Percentiles rank a stretch among this genome's conserved stretches.
Evolutionary conservation across 2,113 vertebrate species (phyloP).

Genomic region (Crotalus helleri): DNA sequence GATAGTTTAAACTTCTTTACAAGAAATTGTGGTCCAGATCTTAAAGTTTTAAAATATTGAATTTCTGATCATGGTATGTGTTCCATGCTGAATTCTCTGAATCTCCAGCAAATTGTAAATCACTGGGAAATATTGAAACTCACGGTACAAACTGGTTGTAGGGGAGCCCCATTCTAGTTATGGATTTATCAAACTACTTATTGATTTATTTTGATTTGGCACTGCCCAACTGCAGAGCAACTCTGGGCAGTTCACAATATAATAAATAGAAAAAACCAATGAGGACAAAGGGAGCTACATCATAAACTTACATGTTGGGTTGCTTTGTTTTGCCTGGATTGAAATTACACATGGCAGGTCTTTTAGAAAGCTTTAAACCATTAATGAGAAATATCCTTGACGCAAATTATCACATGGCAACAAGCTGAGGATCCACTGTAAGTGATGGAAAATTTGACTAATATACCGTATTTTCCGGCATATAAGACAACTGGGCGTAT

Average conservation of each 20-base stretch:
- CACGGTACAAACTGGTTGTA: not conserved
- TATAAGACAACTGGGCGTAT: too few species aligned
- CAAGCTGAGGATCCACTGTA: not conserved
- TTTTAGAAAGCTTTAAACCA: not conserved
- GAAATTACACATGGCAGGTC: not conserved
- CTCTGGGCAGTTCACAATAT: not conserved
- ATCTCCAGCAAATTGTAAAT: not conserved
- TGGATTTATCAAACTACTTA: not conserved
- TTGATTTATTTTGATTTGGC: not conserved
- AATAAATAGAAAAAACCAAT: not conserved
- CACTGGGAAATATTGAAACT: not conserved
- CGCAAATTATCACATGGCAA: not conserved
- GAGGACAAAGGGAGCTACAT: not conserved
- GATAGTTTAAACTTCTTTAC: not conserved
- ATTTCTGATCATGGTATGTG: not conserved
- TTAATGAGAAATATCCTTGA: not conserved
- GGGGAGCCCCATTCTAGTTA: not conserved
- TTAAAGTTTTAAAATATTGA: not conserved
- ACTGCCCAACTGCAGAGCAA: not conserved
- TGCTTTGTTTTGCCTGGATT: not conserved
- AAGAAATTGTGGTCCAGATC: not conserved
- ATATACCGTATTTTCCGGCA: not conserved
- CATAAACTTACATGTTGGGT: not conserved
- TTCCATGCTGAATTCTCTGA: not conserved
- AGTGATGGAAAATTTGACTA: not conserved